These are phyloP conservation scores for Opisthograptis luteolata DNA, from an alignment of 2,888 invertebrate genomes.

Conservation along the genomic window DNA sequence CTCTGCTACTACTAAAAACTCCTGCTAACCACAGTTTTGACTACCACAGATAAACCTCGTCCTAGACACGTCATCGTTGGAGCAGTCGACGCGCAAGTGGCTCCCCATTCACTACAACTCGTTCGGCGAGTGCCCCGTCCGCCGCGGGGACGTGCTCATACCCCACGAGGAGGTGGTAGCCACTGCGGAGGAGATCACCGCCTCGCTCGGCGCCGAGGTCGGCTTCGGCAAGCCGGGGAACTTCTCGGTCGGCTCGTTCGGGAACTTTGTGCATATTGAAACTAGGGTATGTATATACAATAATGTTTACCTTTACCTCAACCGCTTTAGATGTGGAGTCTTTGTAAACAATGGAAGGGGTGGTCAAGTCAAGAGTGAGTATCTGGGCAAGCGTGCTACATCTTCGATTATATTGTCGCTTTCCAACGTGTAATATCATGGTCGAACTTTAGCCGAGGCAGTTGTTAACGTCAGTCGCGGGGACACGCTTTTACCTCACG, in stretches of 20 bases:
- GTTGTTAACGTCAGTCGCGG: conserved; percentile 85
- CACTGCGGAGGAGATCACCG: conserved; percentile 90
- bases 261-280: conserved; percentile 86
- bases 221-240: conserved; percentile 85
- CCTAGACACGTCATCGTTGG: conserved; percentile 87
- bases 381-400: too few relatives aligned
- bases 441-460: too few relatives aligned
- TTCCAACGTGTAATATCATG: too few relatives aligned
- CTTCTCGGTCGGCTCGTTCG: conserved; percentile 90
- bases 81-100: conserved; percentile 86
- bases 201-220: conserved; percentile 84
- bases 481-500: conserved; percentile 84
- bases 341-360: too few relatives aligned
- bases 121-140: conserved; percentile 90
- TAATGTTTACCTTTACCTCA: too few relatives aligned
- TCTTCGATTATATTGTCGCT: too few relatives aligned
- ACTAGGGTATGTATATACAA: conserved; percentile 86
- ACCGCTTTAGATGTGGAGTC: too few relatives aligned
- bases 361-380: too few relatives aligned
- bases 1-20: too few relatives aligned
- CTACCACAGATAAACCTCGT: conserved; percentile 87
- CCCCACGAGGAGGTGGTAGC: conserved; percentile 91
- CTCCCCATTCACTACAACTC: conserved; percentile 90
- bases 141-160: conserved; percentile 81
- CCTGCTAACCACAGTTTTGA: too few relatives aligned